Evolutionary conservation across 2,797 vertebrate species (phyloP), one percentile per base, ranked within the genome.

Genomic region (Myotis findleyi): DNA sequence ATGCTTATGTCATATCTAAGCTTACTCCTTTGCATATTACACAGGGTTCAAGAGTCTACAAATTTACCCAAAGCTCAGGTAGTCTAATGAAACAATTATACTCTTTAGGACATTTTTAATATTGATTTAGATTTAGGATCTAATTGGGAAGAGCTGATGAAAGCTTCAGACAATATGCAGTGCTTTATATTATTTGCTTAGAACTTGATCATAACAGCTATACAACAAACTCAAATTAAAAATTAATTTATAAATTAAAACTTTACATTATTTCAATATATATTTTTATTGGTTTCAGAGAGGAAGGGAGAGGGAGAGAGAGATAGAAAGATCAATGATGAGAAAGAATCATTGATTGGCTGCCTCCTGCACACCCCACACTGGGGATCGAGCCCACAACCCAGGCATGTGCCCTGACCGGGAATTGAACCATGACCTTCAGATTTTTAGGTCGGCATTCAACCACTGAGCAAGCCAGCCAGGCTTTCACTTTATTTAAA

Each of bases 191-290:
- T 93, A 87, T 53, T 75, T 89, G 91, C 36, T 80, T 89, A 96
- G 68, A 14, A 87, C 62, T 59, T 89, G 33, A 75, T 80, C 55
- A 68, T 33, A 84, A 82, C 27, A 59, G n/a, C 87, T 91, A 49
- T 27, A 81, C 20, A 95, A 93, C 10, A 93, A 91, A 81, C 6
- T 87, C 69, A 87, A 92, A 90, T 92, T 91, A 90, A 96, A 93
- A 87, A 87, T 76, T 96, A 87, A 96, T 89, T 91, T 59, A 87
- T 27, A 84, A 94, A 93, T 84, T 94, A 96, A 93, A 90, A n/a
- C 18, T 86, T 86, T 41, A n/a, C 14, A 83, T 89, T 49, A 62
- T 59, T 59, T 59, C 25, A 59, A 59, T 59, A 62, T 30, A 30
- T 62, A 6, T 25, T 62, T 59, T 62, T 62, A 62, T 62, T 62